phyloP scores from a whole-genome alignment of 1,140 invertebrate genomes.

The Phthorimaea operculella region DNA sequence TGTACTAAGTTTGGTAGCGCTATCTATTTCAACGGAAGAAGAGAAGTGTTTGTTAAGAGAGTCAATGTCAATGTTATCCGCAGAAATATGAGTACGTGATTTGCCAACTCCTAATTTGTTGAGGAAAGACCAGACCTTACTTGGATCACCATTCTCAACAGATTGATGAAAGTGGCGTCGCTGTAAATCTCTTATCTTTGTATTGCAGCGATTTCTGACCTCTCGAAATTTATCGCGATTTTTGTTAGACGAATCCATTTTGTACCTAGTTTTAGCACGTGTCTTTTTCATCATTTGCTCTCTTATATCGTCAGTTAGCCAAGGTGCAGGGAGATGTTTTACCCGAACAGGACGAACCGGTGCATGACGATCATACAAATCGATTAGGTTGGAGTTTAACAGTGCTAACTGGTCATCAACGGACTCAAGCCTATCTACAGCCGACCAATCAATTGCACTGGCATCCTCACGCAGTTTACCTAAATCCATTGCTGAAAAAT shows the following conservation, averaged over 20 bases:
- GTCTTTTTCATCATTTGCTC: background rate
- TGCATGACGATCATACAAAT: conserved; percentile 8
- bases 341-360: conserved; percentile 1
- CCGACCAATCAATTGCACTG: conserved; percentile 4
- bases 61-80: background rate
- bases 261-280: background rate
- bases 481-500: conserved; percentile 8
- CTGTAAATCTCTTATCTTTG: conserved; percentile 18
- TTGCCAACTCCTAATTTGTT: conserved; percentile 19
- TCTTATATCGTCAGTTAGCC: background rate
- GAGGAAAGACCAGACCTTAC: conserved; percentile 20
- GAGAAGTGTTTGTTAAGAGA: conserved; percentile 2
- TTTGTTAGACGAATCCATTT: background rate
- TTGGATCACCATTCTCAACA: conserved; percentile 16
- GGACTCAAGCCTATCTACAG: background rate
- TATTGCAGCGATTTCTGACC: background rate
- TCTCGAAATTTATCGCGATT: background rate
- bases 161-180: conserved; percentile 17
- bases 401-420: conserved; percentile 10
- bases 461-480: conserved; percentile 7
- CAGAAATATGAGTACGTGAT: background rate
- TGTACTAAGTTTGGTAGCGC: too few species aligned
- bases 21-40: background rate
- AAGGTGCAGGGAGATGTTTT: conserved; percentile 8
- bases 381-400: conserved; percentile 7